Evolutionary conservation across 1,140 invertebrate genomes (phyloP).

Genomic region (Bombus terrestris): DNA sequence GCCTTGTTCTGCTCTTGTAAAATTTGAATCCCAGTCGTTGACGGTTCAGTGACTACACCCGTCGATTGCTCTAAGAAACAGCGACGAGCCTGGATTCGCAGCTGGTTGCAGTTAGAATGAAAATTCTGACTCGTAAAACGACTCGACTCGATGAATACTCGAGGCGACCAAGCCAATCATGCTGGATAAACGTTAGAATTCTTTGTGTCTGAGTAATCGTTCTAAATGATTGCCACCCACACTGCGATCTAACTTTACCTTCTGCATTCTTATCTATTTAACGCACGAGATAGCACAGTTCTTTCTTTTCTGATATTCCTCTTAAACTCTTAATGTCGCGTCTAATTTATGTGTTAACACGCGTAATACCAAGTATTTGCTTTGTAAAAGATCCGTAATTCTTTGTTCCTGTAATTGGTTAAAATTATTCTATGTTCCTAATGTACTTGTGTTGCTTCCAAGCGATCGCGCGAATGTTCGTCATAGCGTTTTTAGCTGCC

Average conservation of each 20-base stretch:
- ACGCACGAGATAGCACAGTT: neutral
- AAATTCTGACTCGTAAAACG: neutral
- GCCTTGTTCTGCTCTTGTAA: neutral
- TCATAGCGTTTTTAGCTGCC: too few relatives aligned
- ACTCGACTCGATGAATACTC: neutral
- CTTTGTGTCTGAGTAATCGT: neutral
- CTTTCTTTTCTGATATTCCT: neutral
- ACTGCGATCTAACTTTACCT: neutral
- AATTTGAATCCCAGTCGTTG: neutral
- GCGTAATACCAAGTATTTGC: neutral
- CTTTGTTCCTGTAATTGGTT: neutral
- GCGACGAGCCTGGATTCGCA: too few relatives aligned
- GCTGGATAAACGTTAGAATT: neutral
- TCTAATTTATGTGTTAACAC: neutral
- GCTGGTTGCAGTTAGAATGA: neutral
- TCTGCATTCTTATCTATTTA: neutral
- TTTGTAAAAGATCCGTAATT: neutral
- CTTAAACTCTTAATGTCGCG: too few relatives aligned
- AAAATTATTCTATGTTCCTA: too few relatives aligned
- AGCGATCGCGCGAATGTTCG: neutral
- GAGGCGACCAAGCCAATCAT: neutral
- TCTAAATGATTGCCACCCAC: neutral
- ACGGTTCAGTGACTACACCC: neutral
- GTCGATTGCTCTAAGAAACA: neutral
- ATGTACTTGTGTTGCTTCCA: neutral